Evolutionary conservation across 2,113 vertebrate genomes (phyloP).

Genomic region (Mirza zaza): DNA sequence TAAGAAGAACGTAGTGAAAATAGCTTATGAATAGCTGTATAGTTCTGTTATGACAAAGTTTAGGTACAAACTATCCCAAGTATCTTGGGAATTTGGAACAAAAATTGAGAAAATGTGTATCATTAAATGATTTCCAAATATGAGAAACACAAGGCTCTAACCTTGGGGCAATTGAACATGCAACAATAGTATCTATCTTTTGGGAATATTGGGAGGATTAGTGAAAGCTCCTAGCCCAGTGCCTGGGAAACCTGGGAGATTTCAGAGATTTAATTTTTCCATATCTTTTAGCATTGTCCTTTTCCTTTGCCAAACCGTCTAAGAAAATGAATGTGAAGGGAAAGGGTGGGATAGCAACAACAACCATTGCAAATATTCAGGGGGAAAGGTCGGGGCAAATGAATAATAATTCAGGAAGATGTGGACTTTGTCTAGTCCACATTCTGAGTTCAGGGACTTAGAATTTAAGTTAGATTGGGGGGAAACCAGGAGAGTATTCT

Average conservation of each 20-base stretch:
- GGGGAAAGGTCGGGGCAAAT: not conserved
- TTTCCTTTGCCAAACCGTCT: not conserved
- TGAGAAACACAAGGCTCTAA: not conserved
- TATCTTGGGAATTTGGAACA: not conserved
- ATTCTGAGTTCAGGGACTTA: not conserved
- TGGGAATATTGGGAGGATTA: not conserved
- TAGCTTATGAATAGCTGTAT: not conserved
- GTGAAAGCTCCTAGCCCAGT: not conserved
- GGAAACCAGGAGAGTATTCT: not conserved
- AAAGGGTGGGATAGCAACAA: not conserved
- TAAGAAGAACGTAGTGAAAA: constrained; percentile 4
- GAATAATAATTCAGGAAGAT: not conserved
- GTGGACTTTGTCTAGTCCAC: not conserved
- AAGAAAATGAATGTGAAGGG: not conserved
- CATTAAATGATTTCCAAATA: not conserved
- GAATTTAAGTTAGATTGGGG: not conserved
- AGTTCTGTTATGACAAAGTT: constrained; percentile 45
- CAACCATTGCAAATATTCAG: not conserved
- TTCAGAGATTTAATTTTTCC: not conserved
- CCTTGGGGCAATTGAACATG: not conserved
- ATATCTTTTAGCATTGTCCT: not conserved
- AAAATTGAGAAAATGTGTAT: not conserved
- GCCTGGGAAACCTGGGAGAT: not conserved
- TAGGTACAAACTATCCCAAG: not conserved
- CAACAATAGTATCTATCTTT: not conserved